Evolutionary conservation across 2,797 vertebrate species (phyloP).

Genomic region (Loriculus beryllinus): DNA sequence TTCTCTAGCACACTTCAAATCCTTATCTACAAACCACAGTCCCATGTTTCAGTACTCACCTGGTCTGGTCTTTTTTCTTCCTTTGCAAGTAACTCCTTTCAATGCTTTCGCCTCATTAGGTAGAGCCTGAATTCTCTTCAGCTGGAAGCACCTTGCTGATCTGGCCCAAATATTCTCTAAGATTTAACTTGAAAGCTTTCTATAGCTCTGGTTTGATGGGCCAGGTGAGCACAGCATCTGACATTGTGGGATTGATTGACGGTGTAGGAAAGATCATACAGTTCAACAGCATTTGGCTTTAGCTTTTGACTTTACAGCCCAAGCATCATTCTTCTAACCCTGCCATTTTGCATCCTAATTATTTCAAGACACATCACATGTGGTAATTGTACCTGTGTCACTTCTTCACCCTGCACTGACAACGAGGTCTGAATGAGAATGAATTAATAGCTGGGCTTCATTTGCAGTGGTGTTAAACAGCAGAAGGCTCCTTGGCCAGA

Average conservation of each 20-base stretch:
- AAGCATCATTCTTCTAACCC: not conserved
- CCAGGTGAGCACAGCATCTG: not conserved
- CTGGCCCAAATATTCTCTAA: slow-evolving; percentile 7
- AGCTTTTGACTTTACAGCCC: not conserved
- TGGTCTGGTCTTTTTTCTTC: slow-evolving; percentile 9
- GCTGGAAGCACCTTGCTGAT: slow-evolving; percentile 44
- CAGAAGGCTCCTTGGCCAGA: not conserved
- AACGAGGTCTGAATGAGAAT: not conserved
- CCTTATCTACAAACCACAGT: slow-evolving; percentile 28
- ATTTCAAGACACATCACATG: not conserved
- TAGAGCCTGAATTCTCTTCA: slow-evolving; percentile 19
- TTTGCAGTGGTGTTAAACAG: not conserved
- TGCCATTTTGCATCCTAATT: not conserved
- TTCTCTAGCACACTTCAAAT: not conserved
- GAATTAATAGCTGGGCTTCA: not conserved
- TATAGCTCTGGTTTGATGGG: not conserved
- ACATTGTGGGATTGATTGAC: not conserved
- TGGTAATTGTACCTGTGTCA: not conserved
- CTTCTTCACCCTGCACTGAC: not conserved
- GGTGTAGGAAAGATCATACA: not conserved
- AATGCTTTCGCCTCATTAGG: slow-evolving; percentile 25
- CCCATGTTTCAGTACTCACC: not conserved
- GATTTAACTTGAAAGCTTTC: slow-evolving; percentile 2
- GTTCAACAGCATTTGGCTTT: not conserved
- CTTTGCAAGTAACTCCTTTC: slow-evolving; percentile 25